Percentiles rank a stretch among this genome's conserved stretches.
phyloP scores from a whole-genome alignment of 2,888 invertebrate species.

The Autographa gamma region DNA sequence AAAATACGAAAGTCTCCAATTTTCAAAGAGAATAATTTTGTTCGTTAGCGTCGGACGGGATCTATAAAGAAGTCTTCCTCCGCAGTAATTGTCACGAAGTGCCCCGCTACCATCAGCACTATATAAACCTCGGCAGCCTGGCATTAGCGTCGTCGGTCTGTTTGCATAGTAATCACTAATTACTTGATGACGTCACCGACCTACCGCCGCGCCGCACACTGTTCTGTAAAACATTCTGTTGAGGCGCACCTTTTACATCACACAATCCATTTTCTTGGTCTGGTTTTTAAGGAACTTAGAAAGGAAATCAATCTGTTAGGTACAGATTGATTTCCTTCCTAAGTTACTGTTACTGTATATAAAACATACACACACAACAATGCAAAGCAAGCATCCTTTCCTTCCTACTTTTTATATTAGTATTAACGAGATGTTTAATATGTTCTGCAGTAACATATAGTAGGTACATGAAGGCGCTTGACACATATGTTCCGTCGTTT shows the following conservation, averaged over 20 bases:
- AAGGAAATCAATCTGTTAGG: too few species aligned
- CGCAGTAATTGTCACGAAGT: constrained; percentile 8
- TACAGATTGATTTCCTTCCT: too few species aligned
- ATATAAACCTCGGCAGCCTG: constrained; percentile 26
- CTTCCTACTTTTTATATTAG: neutral
- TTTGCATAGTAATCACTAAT: constrained; percentile 53
- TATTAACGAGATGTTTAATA: neutral
- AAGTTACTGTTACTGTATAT: too few species aligned
- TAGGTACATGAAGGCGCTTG: neutral
- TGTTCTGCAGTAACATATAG: neutral
- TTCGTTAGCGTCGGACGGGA: neutral
- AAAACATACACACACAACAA: too few species aligned
- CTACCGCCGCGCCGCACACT: constrained; percentile 4
- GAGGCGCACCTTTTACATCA: too few species aligned
- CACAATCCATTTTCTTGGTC: too few species aligned
- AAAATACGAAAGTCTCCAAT: neutral
- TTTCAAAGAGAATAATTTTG: neutral
- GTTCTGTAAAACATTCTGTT: neutral
- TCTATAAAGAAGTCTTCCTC: neutral
- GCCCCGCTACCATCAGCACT: constrained; percentile 12
- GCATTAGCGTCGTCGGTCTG: constrained; percentile 18
- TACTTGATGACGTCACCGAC: constrained; percentile 32
- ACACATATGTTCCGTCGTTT: constrained; percentile 9
- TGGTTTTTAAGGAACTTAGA: too few species aligned
- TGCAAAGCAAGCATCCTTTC: too few species aligned